Evolutionary conservation across 2,888 invertebrate species (phyloP).

Genomic region (Drepana falcataria): DNA sequence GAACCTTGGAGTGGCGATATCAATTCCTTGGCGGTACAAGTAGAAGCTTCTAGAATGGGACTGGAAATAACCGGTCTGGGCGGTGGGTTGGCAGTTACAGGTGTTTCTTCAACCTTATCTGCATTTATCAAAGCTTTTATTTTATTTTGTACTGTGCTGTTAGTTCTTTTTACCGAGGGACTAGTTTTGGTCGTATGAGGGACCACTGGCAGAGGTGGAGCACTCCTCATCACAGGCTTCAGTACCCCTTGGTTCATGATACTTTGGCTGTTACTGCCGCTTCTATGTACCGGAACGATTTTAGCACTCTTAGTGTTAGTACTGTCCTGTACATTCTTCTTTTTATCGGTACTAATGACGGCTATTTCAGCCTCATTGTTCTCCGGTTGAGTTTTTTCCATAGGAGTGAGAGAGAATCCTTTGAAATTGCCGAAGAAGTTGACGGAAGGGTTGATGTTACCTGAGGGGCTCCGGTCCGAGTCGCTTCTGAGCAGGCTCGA

Average conservation of each 20-base stretch:
- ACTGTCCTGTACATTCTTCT: slow-evolving; percentile 23
- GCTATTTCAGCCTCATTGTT: slow-evolving; percentile 23
- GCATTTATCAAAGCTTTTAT: slow-evolving; percentile 64
- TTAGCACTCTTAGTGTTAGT: slow-evolving; percentile 71
- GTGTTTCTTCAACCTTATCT: slow-evolving; percentile 61
- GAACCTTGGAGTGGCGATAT: slow-evolving; percentile 81
- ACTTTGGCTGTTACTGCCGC: slow-evolving; percentile 58
- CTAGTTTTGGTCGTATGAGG: slow-evolving; percentile 53
- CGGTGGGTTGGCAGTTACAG: slow-evolving; percentile 78
- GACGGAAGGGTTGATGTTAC: slow-evolving; percentile 66
- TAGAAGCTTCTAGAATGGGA: slow-evolving; percentile 89
- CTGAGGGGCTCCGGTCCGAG: slow-evolving; percentile 65
- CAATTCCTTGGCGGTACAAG: slow-evolving; percentile 86
- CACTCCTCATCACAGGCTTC: slow-evolving; percentile 74
- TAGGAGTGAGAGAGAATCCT: slow-evolving; percentile 87
- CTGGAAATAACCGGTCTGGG: slow-evolving; percentile 88
- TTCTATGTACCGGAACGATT: slow-evolving; percentile 70
- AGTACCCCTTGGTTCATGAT: slow-evolving; percentile 49
- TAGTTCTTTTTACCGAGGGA: slow-evolving; percentile 57
- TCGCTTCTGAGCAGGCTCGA: slow-evolving; percentile 81
- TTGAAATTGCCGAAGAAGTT: slow-evolving; percentile 92
- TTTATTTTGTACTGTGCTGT: slow-evolving; percentile 62
- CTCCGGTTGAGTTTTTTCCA: slow-evolving; percentile 66
- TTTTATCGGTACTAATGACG: slow-evolving; percentile 9
- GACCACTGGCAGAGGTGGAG: slow-evolving; percentile 82